Evolutionary conservation across 2,888 invertebrate species (phyloP), one percentile per base, ranked within the genome.

Genomic region (Venustoraphidia nigricollis): DNA sequence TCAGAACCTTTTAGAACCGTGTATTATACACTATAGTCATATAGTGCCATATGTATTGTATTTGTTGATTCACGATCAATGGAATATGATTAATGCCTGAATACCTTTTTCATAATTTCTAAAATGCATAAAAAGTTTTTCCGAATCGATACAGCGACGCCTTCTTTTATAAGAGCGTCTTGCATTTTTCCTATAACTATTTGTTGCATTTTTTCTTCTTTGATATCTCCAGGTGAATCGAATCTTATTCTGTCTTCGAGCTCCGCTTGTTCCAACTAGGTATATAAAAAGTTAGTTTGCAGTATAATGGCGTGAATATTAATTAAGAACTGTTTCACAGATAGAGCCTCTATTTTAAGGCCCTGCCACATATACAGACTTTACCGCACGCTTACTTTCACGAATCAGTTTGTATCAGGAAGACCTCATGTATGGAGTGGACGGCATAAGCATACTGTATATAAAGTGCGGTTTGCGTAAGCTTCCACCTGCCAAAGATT

Each of bases 121-220:
- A 79, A 61, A 57, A 81, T 78, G 57, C 73, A 70, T 52, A 66
- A 68, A 56, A 81, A 81, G 57, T 77, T 76, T 49, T 72, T 70
- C 55, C 71, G 68, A 53, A 81, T 77, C n/a, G 77, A 73, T 43
- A 75, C 67, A 0, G 81, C 81, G 0, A 79, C 77, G 53, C 77
- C 78, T 56, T 75, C 73, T 62, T 77, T 79, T 34, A 79, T 71
- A 52, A 74, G 72, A 0, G 76, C 77, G 48, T 75, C 69, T 56
- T 80, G 78, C 10, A 77, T 77, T 56, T 74, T 75, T 47, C 76
- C 77, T 0, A 76, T 76, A 2, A 77, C 68, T 0, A 73, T 70
- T 54, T 76, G 75, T 36, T 74, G 73, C 53, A 70, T 67, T 55
- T 70, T 67, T 58, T 76, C 76, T 0, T 72, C 68, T 0, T 70